A percentile compares a stretch with the other conserved stretches of the same genome.
These are phyloP conservation scores for Maniola hyperantus DNA, from an alignment of 2,888 invertebrate genomes.

Conservation along the genomic window DNA sequence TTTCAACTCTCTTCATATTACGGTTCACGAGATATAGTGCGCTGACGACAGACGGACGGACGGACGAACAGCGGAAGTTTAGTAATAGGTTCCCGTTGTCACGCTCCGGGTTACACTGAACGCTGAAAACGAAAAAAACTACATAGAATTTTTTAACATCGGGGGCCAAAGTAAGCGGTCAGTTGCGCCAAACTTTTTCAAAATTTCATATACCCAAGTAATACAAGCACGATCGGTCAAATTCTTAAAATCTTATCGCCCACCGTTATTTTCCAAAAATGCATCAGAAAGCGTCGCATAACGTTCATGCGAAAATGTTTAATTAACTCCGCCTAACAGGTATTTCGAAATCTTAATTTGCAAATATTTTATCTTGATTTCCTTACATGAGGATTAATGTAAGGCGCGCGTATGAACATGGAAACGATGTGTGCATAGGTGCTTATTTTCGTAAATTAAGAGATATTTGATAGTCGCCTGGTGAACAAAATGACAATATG, in stretches of 20 bases:
- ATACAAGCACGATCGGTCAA: background rate
- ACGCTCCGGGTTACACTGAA: too few relatives aligned
- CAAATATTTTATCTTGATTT: slow-evolving; percentile 3
- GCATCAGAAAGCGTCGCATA: background rate
- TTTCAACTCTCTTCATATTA: too few relatives aligned
- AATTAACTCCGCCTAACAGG: background rate
- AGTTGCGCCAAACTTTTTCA: background rate
- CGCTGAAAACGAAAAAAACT: too few relatives aligned
- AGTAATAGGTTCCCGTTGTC: too few relatives aligned
- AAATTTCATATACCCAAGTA: background rate
- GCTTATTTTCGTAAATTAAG: too few relatives aligned
- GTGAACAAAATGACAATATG: too few relatives aligned
- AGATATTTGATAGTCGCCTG: too few relatives aligned
- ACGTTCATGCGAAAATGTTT: background rate
- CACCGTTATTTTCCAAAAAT: background rate
- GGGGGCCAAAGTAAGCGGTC: too few relatives aligned
- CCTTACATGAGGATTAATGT: slow-evolving; percentile 1
- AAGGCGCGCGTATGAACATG: background rate
- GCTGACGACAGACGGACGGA: too few relatives aligned
- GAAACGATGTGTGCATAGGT: background rate
- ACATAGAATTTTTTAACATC: too few relatives aligned
- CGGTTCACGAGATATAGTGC: too few relatives aligned
- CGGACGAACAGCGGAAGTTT: too few relatives aligned
- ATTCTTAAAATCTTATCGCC: background rate
- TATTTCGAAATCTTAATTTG: slow-evolving; percentile 11